Conservation (phyloP, 2,113 vertebrate species). For the Falco punctatus region DNA sequence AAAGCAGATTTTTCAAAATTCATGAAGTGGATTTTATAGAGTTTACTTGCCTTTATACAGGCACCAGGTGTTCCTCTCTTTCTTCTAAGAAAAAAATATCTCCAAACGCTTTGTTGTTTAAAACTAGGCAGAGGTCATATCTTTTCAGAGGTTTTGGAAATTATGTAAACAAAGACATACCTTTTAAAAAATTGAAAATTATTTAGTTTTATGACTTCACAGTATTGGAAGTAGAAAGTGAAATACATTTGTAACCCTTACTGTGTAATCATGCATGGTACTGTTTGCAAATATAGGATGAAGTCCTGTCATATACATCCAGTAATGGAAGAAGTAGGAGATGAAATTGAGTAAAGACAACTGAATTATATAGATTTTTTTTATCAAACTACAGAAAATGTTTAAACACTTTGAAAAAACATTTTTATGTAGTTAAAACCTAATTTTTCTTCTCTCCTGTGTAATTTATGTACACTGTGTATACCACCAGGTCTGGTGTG, state of each 20-base stretch:
- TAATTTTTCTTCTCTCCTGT: too few species aligned
- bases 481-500: not conserved
- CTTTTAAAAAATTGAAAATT: not conserved
- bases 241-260: not conserved
- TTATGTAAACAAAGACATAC: not conserved
- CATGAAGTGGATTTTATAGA: not conserved
- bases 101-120: not conserved
- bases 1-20: constrained; percentile 13
- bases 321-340: not conserved
- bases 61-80: not conserved
- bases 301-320: not conserved
- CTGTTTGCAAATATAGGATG: not conserved
- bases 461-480: not conserved
- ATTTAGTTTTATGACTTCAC: not conserved
- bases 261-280: not conserved
- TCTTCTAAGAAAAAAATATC: not conserved
- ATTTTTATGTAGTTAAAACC: not conserved
- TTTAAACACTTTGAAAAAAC: not conserved
- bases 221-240: not conserved
- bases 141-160: not conserved
- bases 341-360: not conserved
- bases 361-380: not conserved
- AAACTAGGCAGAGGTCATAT: not conserved
- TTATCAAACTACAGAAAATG: not conserved
- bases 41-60: not conserved